Evolutionary conservation across 2,113 vertebrate species (phyloP), one percentile per base, ranked within the genome.

Genomic region (Triplophysa siluroides): DNA sequence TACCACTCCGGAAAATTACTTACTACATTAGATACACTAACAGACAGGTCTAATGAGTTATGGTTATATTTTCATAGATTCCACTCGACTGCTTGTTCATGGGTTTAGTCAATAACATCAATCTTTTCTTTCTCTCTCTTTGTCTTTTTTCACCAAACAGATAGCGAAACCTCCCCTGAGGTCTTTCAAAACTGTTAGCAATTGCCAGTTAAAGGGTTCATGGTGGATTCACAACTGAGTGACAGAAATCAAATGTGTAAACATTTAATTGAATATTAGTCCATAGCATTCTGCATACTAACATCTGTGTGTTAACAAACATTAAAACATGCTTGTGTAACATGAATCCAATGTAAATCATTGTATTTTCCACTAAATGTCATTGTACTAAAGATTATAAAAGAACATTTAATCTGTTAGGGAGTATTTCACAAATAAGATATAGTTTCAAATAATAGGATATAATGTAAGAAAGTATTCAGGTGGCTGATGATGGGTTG

Each of bases 11-110:
- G 62, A 38, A 77, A 77, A 65, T 54, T 3, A 50, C 33, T 7
- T 38, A 38, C 6, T 38, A 38, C 33, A 38, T 38, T 38, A 38
- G 0, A 38, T 38, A 38, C 5, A 6, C 5, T 54, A 10, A 18
- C 61, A 3, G 26, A 33, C 47, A 65, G 24, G 61, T 77, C 43
- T 54, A 77, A 77, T 66, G 75, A 65, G 12, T 65, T 54, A 52
- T 65, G 62, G 1, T 19, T 65, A 13, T 65, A 77, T 66, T 77
- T 76, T 77, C 75, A 77, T 77, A 54, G 10, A 65, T 77, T 77
- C 33, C n/a, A 74, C 12, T 75, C 58, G 24, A 14, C 10, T 73
- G 70, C 33, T 73, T n/a, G 41, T 19, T 3, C n/a, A 43, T n/a
- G 21, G 52, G 11, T 38, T 16, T 26, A 58, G 21, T 63, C 23